A percentile compares a stretch with the other conserved stretches of the same genome.
These are phyloP conservation scores for Scotopteryx bipunctaria DNA, from an alignment of 2,888 invertebrate species.

Conservation along the genomic window DNA sequence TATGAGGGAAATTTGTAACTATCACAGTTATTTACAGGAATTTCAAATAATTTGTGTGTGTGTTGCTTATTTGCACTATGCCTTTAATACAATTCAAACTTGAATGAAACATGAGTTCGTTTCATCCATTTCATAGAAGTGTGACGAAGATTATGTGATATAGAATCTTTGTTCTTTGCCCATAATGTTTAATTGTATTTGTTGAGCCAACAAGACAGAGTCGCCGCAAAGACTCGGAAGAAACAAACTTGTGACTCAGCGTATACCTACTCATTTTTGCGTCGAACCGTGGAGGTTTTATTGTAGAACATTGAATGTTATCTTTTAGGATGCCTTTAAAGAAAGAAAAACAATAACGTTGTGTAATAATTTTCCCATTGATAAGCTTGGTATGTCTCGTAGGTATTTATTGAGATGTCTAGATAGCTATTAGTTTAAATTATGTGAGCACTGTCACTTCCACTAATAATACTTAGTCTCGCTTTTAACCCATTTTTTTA, in stretches of 20 bases:
- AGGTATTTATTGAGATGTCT: neutral
- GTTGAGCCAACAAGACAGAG: conserved; percentile 41
- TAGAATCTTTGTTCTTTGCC: conserved; percentile 27
- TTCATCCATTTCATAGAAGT: conserved; percentile 22
- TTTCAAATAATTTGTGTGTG: neutral
- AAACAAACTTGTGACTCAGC: conserved; percentile 31
- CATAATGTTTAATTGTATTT: conserved; percentile 45
- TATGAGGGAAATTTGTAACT: too few relatives aligned
- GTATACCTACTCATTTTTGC: conserved; percentile 12
- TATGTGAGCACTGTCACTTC: too few relatives aligned
- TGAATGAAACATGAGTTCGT: conserved; percentile 8
- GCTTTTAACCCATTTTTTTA: too few relatives aligned
- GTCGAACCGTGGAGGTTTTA: conserved; percentile 13
- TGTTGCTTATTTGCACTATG: neutral
- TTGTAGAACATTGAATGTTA: conserved; percentile 31
- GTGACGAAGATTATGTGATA: conserved; percentile 25
- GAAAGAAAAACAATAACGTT: neutral
- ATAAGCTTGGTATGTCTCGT: neutral
- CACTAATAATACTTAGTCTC: too few relatives aligned
- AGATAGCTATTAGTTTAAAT: neutral
- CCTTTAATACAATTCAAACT: conserved; percentile 3
- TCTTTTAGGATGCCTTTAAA: conserved; percentile 16
- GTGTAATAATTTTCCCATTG: conserved; percentile 5
- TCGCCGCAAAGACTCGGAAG: conserved; percentile 25
- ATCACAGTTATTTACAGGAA: too few relatives aligned